Evolutionary conservation across 2,888 invertebrate species (phyloP).

Genomic region (Parnassius apollo): DNA sequence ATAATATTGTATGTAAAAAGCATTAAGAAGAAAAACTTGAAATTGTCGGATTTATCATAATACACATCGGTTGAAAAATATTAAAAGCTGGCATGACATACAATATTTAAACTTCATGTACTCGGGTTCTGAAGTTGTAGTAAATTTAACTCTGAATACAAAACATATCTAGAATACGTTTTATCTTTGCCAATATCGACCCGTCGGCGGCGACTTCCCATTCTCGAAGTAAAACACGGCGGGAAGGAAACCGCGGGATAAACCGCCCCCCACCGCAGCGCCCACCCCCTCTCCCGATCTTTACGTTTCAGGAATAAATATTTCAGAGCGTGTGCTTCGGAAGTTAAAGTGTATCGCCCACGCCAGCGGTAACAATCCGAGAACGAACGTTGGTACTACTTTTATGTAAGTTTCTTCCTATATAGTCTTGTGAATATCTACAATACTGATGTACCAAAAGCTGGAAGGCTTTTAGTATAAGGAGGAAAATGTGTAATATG

Average conservation of each 20-base stretch:
- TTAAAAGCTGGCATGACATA: too few relatives aligned
- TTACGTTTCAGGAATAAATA: slow-evolving; percentile 82
- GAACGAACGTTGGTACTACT: slow-evolving; percentile 69
- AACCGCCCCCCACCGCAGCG: slow-evolving; percentile 56
- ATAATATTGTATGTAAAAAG: too few relatives aligned
- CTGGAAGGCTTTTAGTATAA: neutral
- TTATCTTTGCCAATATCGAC: slow-evolving; percentile 79
- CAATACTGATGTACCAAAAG: neutral
- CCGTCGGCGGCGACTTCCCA: slow-evolving; percentile 80
- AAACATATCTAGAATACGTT: slow-evolving; percentile 44
- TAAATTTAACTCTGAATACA: slow-evolving; percentile 3
- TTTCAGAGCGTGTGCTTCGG: slow-evolving; percentile 81
- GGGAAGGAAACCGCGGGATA: slow-evolving; percentile 81
- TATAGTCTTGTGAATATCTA: slow-evolving; percentile 12
- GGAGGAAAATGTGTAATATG: neutral
- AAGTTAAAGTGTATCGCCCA: slow-evolving; percentile 79
- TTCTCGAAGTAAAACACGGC: slow-evolving; percentile 81
- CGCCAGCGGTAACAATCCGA: slow-evolving; percentile 74
- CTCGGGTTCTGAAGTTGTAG: too few relatives aligned
- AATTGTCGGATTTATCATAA: too few relatives aligned
- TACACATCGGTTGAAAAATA: too few relatives aligned
- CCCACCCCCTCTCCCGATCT: slow-evolving; percentile 65
- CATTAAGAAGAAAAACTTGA: too few relatives aligned
- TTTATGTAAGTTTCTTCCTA: slow-evolving; percentile 52
- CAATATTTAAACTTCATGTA: too few relatives aligned